These are phyloP conservation scores for Seira sanloemensis DNA, from an alignment of 2,888 invertebrate species.

Conservation along the genomic window DNA sequence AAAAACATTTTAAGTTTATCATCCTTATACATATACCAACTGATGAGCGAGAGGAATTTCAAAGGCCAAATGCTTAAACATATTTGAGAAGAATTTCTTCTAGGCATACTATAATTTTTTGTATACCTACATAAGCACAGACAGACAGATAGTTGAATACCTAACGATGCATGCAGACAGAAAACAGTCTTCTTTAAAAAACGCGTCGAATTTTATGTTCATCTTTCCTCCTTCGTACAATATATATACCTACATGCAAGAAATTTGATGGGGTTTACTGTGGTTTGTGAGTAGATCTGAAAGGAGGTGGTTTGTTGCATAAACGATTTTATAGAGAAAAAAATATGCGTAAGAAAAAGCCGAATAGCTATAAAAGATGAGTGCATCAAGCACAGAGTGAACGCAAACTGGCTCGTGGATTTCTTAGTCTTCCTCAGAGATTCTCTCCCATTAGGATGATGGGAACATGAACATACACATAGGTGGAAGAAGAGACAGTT, in stretches of 20 bases:
- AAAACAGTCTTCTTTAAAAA: not conserved
- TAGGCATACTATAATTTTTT: not conserved
- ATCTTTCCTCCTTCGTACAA: not conserved
- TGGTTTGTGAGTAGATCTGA: not conserved
- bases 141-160: not conserved
- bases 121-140: not conserved
- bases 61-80: not conserved
- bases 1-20: constrained; percentile 16
- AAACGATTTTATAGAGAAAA: not conserved
- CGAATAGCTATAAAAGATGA: not conserved
- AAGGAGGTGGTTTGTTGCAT: not conserved
- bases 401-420: not conserved
- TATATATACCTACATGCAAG: not conserved
- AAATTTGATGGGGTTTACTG: not conserved
- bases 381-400: not conserved
- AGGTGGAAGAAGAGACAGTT: too few species aligned
- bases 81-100: not conserved
- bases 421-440: not conserved
- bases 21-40: constrained; percentile 10
- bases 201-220: not conserved
- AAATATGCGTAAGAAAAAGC: not conserved
- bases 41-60: not conserved
- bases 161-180: not conserved
- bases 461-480: too few species aligned
- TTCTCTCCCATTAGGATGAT: too few species aligned